Percentiles rank a stretch among this genome's conserved stretches.
phyloP scores from a whole-genome alignment of 2,113 vertebrate species.

The Melanocharis versteri region DNA sequence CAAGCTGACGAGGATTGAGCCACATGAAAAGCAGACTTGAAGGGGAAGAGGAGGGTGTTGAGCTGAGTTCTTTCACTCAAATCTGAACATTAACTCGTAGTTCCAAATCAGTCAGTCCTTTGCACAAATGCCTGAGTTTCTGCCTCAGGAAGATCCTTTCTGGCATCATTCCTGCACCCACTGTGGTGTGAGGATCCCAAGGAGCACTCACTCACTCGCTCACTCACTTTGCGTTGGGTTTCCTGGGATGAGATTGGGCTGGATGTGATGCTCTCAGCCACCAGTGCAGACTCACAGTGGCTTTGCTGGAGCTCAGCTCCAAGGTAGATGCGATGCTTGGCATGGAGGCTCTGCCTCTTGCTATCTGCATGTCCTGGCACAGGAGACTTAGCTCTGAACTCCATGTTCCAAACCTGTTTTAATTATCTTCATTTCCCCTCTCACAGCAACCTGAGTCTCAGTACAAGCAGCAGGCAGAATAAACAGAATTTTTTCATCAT shows the following conservation, averaged over 20 bases:
- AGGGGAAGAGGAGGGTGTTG: neutral
- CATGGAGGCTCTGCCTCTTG: neutral
- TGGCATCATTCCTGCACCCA: fast-evolving
- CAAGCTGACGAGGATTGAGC: neutral
- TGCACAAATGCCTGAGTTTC: neutral
- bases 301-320: neutral
- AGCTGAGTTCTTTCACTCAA: neutral
- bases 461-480: neutral
- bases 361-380: neutral
- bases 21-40: neutral
- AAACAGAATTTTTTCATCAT: slow-evolving; percentile 29
- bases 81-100: fast-evolving
- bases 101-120: neutral
- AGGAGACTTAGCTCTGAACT: neutral
- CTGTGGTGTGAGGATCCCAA: neutral
- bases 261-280: neutral
- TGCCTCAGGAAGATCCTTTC: neutral
- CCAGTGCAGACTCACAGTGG: neutral
- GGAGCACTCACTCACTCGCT: fast-evolving
- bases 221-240: fast-evolving
- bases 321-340: neutral
- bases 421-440: neutral
- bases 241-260: neutral
- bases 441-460: neutral
- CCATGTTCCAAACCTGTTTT: neutral